Percentiles rank a stretch among this genome's conserved stretches.
Evolutionary conservation across 2,888 invertebrate species (phyloP).

Genomic region (Alitta virens): DNA sequence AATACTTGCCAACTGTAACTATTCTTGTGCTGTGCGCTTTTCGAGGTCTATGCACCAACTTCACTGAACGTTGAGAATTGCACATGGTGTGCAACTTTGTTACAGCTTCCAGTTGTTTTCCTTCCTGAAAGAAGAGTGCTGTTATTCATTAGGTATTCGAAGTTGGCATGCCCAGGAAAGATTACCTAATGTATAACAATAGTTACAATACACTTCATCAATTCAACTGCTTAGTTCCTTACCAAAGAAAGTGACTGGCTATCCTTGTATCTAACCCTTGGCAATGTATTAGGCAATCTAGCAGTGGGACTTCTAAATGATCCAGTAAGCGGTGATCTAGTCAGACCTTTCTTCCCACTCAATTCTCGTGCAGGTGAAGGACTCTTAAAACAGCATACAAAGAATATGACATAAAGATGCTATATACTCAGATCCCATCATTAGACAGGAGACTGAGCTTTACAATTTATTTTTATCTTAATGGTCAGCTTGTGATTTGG

Average conservation of each 20-base stretch:
- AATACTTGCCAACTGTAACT: conserved; percentile 1
- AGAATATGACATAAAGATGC: too few species aligned
- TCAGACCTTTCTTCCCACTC: too few species aligned
- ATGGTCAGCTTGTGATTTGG: too few species aligned
- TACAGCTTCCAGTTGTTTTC: conserved; percentile 13
- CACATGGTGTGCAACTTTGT: conserved; percentile 15
- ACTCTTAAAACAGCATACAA: too few species aligned
- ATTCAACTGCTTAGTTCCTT: background rate
- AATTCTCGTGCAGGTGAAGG: too few species aligned
- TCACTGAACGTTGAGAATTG: conserved; percentile 12
- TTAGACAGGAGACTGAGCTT: too few species aligned
- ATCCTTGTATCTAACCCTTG: conserved; percentile 1
- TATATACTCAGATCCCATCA: too few species aligned
- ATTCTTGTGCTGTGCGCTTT: background rate
- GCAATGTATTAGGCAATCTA: background rate
- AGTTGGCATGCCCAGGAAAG: too few species aligned
- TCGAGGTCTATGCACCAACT: conserved; percentile 2
- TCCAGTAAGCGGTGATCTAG: background rate
- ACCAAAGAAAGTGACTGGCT: background rate
- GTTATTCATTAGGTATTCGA: too few species aligned
- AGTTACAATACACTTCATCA: too few species aligned
- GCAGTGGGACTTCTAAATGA: background rate
- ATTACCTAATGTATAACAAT: too few species aligned
- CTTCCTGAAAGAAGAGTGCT: conserved; percentile 4
- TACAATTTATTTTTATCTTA: too few species aligned